Percentiles rank a stretch among this genome's conserved stretches.
phyloP scores from a whole-genome alignment of 2,797 vertebrate genomes.

The Tympanoctomys barrerae region DNA sequence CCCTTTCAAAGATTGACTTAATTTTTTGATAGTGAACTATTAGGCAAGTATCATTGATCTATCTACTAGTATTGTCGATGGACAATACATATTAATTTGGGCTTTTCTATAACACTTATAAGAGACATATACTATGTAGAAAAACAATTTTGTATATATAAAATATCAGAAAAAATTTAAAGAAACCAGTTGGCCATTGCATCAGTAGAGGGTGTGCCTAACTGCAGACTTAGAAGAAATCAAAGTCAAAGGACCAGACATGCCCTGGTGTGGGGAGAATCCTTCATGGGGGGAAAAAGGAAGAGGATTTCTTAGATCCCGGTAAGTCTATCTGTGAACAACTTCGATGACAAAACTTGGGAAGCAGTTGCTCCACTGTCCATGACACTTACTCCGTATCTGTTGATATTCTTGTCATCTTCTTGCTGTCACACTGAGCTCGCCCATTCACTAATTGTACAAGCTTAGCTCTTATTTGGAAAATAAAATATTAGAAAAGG shows the following conservation, averaged over 20 bases:
- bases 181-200: neutral
- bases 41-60: neutral
- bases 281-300: neutral
- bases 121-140: neutral
- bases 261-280: accelerated
- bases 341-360: neutral
- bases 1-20: neutral
- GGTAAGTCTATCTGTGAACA: neutral
- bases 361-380: too few species aligned
- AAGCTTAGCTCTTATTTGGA: neutral
- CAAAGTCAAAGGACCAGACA: too few species aligned
- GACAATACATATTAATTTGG: neutral
- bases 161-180: neutral
- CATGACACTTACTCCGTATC: neutral
- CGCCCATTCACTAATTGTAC: neutral
- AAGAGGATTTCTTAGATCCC: neutral
- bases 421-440: neutral
- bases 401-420: neutral
- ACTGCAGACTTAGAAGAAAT: neutral
- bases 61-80: neutral
- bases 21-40: neutral
- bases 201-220: neutral
- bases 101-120: neutral
- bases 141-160: neutral
- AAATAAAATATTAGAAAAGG: neutral